These are phyloP conservation scores for Xenopus laevis DNA, from an alignment of 2,113 vertebrate genomes.

Conservation along the genomic window DNA sequence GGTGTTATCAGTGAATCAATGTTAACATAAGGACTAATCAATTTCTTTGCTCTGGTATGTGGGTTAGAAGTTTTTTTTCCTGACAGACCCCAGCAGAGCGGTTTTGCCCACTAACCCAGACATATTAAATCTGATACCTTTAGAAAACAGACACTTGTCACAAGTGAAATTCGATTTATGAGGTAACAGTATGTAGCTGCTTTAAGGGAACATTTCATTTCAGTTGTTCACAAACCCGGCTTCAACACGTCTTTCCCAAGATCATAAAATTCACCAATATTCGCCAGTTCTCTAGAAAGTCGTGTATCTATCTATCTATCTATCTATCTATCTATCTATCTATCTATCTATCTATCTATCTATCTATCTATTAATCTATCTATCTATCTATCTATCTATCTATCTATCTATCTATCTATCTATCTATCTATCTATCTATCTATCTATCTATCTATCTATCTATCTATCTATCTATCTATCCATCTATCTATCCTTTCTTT, in stretches of 20 bases:
- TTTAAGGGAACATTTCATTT: conserved; percentile 25
- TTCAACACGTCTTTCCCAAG: background rate
- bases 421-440: conserved; percentile 19
- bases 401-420: conserved; percentile 14
- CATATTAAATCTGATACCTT: conserved; percentile 58
- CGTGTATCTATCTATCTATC: conserved; percentile 7
- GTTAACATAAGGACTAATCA: background rate
- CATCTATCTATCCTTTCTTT: background rate
- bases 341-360: conserved; percentile 14
- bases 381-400: background rate
- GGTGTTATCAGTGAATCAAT: background rate
- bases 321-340: conserved; percentile 20
- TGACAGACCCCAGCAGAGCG: conserved; percentile 47
- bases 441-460: conserved; percentile 19
- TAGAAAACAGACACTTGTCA: conserved; percentile 56
- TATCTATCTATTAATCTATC: conserved; percentile 16
- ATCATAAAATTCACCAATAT: background rate
- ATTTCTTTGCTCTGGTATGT: conserved; percentile 29
- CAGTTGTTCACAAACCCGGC: background rate
- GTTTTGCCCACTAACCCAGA: conserved; percentile 52
- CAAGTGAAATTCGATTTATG: conserved; percentile 49
- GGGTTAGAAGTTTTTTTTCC: conserved; percentile 43
- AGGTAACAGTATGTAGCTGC: conserved; percentile 27
- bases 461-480: conserved; percentile 14
- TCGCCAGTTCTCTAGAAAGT: background rate